Base-by-base conservation (phyloP, 1,140 invertebrate species). In the Venturia canescens region DNA sequence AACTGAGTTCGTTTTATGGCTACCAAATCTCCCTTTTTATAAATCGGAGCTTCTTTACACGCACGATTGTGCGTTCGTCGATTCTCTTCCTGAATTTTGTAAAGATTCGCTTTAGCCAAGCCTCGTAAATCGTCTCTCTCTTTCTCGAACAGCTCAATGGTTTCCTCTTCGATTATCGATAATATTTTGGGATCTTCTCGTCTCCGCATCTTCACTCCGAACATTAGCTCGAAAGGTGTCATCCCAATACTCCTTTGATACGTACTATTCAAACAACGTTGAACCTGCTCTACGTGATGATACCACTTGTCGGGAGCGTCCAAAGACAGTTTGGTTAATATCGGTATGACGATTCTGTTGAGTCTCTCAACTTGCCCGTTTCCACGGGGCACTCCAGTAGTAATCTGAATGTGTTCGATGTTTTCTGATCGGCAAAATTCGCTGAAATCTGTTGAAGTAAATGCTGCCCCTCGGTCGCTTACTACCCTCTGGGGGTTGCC, bases 231-330 rank as follows among this genome's bases (percentile, higher is more conserved):
- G 79, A 89, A 89, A 34, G 88, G 89, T 29, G 87, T 85, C 0
- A 63, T 84, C 9, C 79, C 81, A 5, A 87, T 88, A 63, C 85
- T 87, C 80, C 87, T 67, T 57, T 89, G 84, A 38, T 75, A 85
- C 1, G 88, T 90, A n/a, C 80, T 85, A 75, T 90, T 90, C 26
- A 91, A 71, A 23, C 79, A 74, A 79, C 80, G 78, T 79, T 91
- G 88, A 11, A 89, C 78, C 50, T 70, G 80, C 16, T 83, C 80
- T 1, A 90, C 82, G 72, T 86, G 53, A 70, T 81, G 82, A 78
- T 87, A 90, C 88, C 90, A 90, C 67, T 83, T 63, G n/a, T 16
- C 60, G n/a, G 88, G 87, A 78, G 86, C 67, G 2, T 84, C 81
- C 16, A 85, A 48, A 81, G 80, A 79, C 13, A 90, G 72, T 60